A percentile compares a stretch with the other conserved stretches of the same genome.
These are phyloP conservation scores for Poecilobothrus nobilitatus DNA, from an alignment of 2,888 invertebrate species.

Conservation along the genomic window DNA sequence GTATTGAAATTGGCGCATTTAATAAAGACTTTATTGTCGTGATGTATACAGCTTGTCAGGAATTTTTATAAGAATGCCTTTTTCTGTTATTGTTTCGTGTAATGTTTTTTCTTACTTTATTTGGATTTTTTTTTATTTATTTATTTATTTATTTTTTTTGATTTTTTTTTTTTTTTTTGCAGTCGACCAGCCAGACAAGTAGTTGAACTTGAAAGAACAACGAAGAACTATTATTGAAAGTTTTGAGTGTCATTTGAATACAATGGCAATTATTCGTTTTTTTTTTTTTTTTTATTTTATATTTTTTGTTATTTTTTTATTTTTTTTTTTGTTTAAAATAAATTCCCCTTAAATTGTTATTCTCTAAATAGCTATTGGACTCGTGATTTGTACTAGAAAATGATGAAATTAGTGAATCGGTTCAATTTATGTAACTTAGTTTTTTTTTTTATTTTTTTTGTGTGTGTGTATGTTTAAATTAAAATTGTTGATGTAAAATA, in stretches of 20 bases:
- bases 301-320: background rate
- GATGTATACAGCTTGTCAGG: background rate
- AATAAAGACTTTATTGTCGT: slow-evolving; percentile 6
- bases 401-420: too few species aligned
- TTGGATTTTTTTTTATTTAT: too few species aligned
- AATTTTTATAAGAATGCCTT: background rate
- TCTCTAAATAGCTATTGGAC: background rate
- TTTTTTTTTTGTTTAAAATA: background rate
- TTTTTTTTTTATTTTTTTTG: too few species aligned
- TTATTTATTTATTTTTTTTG: too few species aligned
- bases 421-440: too few species aligned
- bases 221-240: background rate
- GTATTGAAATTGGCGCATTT: background rate
- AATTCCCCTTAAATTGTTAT: background rate
- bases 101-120: background rate
- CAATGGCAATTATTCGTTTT: background rate
- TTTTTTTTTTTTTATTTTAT: background rate
- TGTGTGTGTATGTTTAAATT: too few species aligned
- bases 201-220: background rate
- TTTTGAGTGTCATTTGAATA: slow-evolving; percentile 5
- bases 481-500: too few species aligned
- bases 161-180: too few species aligned
- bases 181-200: too few species aligned
- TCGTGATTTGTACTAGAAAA: background rate
- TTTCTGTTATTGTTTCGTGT: background rate